Conservation (phyloP, 2,888 invertebrate genomes). For the Masnerella sp. region DNA sequence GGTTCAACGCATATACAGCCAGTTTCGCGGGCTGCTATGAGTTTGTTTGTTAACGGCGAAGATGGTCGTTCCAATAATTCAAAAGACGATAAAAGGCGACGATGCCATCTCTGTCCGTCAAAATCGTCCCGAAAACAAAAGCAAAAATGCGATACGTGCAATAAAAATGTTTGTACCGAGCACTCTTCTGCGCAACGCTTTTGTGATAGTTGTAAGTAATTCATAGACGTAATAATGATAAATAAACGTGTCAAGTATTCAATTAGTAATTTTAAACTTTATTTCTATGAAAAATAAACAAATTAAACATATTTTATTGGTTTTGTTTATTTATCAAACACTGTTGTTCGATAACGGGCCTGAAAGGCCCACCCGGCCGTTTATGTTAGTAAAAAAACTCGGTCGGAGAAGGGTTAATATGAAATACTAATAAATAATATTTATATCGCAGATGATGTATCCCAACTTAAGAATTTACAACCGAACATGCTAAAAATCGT, state of each 20-base stretch:
- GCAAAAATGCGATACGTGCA: slow-evolving; percentile 29
- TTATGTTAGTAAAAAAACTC: neutral
- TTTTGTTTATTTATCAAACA: neutral
- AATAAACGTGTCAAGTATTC: neutral
- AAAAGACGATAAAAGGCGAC: slow-evolving; percentile 15
- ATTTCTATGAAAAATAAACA: neutral
- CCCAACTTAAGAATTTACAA: no score
- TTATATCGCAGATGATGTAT: no score
- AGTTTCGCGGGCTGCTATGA: slow-evolving; percentile 13
- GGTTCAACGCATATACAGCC: neutral
- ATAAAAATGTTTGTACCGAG: slow-evolving; percentile 23
- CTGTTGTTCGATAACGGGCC: neutral
- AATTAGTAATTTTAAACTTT: no score
- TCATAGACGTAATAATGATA: neutral
- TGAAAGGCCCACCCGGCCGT: neutral
- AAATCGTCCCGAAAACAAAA: slow-evolving; percentile 16
- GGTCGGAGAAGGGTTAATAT: slow-evolving; percentile 5
- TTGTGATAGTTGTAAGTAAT: slow-evolving; percentile 7
- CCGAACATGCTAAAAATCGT: no score
- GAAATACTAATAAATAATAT: no score
- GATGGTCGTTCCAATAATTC: neutral
- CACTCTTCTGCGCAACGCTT: slow-evolving; percentile 15
- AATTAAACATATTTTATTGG: neutral
- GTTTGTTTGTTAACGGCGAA: slow-evolving; percentile 10
- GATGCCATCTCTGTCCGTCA: slow-evolving; percentile 12